A percentile compares a stretch with the other conserved stretches of the same genome.
These are phyloP conservation scores for Macrochelys suwanniensis DNA, from an alignment of 2,797 vertebrate species.

Conservation along the genomic window DNA sequence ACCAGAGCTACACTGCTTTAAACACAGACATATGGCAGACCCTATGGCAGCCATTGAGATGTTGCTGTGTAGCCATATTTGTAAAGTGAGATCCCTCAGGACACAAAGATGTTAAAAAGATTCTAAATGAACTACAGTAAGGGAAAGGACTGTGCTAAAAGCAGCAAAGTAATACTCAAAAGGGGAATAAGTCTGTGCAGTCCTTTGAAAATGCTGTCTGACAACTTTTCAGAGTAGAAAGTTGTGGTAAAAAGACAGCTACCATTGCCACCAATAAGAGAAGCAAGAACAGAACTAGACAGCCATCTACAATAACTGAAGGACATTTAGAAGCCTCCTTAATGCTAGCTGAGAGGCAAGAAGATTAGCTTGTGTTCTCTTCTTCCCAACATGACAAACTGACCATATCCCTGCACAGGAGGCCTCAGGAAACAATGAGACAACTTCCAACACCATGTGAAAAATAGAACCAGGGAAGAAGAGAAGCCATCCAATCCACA, in stretches of 20 bases:
- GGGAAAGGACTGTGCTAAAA: neutral
- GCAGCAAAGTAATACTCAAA: accelerated
- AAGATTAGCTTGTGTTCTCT: neutral
- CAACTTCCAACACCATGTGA: neutral
- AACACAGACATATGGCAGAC: neutral
- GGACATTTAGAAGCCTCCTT: neutral
- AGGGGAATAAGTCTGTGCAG: accelerated
- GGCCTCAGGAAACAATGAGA: accelerated
- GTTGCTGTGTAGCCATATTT: neutral
- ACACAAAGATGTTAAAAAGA: neutral
- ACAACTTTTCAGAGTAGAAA: neutral
- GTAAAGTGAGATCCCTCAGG: accelerated
- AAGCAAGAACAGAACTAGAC: accelerated
- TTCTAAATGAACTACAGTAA: neutral
- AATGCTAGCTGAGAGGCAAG: neutral
- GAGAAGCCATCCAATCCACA: accelerated
- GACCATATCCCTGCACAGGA: accelerated
- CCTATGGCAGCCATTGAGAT: neutral
- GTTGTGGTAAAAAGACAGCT: accelerated
- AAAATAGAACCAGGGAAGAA: neutral
- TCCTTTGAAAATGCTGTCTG: accelerated
- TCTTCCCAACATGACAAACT: neutral
- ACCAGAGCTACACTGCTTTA: neutral
- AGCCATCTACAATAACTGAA: accelerated
- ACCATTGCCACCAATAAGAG: accelerated